phyloP scores from a whole-genome alignment of 2,888 invertebrate species.

The Ichneumoninae sp. region DNA sequence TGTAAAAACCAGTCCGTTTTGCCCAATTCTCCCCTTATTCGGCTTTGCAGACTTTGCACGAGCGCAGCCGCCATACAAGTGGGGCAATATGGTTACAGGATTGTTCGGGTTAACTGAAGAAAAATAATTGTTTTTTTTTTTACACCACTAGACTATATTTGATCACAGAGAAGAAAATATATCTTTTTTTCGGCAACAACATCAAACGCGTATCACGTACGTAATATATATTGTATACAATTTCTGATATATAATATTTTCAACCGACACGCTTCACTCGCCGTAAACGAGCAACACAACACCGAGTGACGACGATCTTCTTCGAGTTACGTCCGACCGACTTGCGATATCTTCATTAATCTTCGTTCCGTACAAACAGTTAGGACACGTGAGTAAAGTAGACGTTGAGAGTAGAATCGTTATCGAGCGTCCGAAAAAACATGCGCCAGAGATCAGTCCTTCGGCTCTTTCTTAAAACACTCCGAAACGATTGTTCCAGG shows the following conservation, averaged over 20 bases:
- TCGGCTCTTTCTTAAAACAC: constrained; percentile 50
- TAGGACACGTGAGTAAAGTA: constrained; percentile 26
- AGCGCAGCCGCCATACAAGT: too few relatives aligned
- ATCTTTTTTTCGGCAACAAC: constrained; percentile 43
- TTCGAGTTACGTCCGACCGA: constrained; percentile 4
- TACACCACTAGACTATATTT: constrained; percentile 54
- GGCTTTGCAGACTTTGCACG: too few relatives aligned
- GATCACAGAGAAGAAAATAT: constrained; percentile 54
- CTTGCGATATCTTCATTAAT: constrained; percentile 10
- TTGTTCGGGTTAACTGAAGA: too few relatives aligned
- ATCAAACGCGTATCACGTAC: constrained; percentile 17
- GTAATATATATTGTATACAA: constrained; percentile 14
- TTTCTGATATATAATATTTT: constrained; percentile 34
- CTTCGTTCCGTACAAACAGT: constrained; percentile 16
- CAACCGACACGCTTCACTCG: not conserved
- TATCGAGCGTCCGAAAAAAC: constrained; percentile 13
- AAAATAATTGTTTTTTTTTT: constrained; percentile 7
- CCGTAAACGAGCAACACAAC: constrained; percentile 39
- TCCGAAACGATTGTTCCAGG: constrained; percentile 42
- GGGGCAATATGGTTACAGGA: too few relatives aligned
- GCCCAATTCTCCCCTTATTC: too few relatives aligned
- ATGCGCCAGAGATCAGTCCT: not conserved
- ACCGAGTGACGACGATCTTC: constrained; percentile 30
- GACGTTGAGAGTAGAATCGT: constrained; percentile 34
- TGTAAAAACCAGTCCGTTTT: too few relatives aligned